Base-by-base conservation (phyloP, 2,888 invertebrate species). In the Eubasilissa splendida region DNA sequence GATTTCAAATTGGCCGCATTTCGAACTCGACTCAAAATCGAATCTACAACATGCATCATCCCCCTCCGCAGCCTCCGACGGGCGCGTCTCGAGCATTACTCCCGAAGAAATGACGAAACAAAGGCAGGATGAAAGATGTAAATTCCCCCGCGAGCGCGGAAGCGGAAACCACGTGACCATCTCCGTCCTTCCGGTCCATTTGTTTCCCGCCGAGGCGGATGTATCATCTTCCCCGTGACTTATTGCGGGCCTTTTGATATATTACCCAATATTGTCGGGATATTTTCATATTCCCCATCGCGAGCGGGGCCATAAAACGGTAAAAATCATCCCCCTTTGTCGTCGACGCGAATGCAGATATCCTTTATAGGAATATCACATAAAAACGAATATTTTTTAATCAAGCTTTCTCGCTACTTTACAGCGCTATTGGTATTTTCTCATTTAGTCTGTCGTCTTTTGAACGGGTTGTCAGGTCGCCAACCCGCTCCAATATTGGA, bases 171-270 rank as follows among this genome's bases (percentile, higher is more conserved):
- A 71, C 71, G 71, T 71, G 71, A 71, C 71, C 71, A 71, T 53
- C 71, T 31, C 71, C 68, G 53, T 22, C 22, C 71, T 71, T 71
- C 71, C 76, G 65, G 56, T 76, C 65, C 66, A 66, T 76, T 76
- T 76, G 65, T 76, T 76, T 54, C 58, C 66, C 66, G 76, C 76
- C 76, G 66, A 53, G 56, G 54, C 56, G 76, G 76, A 76, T 76
- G 65, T 76, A 76, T 76, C 76, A 76, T 66, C 66, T 76, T 53
- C 56, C 76, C 56, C 66, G 65, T 76, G 76, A 76, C 76, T 76
- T 76, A 76, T 66, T 76, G 71, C 71, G 71, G 71, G 54, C 53
- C 31, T 71, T 71, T 71, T 71, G 71, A 71, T 53, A 71, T 71
- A 71, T 71, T 71, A 71, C 31, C 71, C 71, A 54, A 71, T 71